Conservation (phyloP, 2,888 invertebrate genomes). For the Saturnia pavonia region DNA sequence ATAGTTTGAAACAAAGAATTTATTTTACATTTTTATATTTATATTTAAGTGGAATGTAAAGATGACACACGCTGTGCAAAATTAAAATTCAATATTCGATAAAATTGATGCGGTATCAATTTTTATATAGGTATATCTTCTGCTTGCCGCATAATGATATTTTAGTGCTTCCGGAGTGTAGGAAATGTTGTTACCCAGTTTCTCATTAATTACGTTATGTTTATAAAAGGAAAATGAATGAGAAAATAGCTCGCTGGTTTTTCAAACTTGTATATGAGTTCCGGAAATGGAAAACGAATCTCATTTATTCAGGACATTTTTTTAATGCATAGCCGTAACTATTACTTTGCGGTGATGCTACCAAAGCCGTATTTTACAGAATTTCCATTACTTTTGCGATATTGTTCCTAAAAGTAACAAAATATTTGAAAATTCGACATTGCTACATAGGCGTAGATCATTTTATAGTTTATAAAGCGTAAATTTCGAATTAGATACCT, state of each 20-base stretch:
- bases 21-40: neutral
- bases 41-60: neutral
- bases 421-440: neutral
- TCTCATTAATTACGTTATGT: neutral
- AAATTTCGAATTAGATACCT: neutral
- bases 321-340: no score
- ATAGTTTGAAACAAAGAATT: neutral
- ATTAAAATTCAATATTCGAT: constrained; percentile 1
- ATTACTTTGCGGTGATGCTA: no score
- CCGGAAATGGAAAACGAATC: neutral
- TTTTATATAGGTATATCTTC: neutral
- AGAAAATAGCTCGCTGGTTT: neutral
- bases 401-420: neutral
- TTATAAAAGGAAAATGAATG: neutral
- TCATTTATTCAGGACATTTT: no score
- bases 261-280: neutral
- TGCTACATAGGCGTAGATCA: neutral
- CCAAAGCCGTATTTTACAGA: no score
- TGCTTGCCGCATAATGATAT: neutral
- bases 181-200: neutral
- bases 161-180: constrained; percentile 5
- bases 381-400: neutral
- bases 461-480: neutral
- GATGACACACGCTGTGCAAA: neutral
- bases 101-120: neutral